Evolutionary conservation across 1,140 invertebrate species (phyloP), one percentile per base, ranked within the genome.

Genomic region (Samia ricini): DNA sequence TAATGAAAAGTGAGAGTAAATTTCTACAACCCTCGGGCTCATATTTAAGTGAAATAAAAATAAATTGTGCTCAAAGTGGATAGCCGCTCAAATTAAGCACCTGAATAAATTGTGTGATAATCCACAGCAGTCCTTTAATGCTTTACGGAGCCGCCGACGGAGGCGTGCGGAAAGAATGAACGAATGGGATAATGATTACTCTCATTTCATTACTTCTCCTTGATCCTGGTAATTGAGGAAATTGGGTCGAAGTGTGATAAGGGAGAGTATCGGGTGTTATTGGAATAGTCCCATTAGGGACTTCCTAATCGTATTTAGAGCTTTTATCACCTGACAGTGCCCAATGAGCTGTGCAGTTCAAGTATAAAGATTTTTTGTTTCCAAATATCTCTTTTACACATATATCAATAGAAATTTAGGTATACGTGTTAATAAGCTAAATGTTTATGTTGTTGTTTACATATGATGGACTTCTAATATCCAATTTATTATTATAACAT

Each of bases 31-130:
- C 72, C 74, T 64, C 66, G 71, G 67, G 64, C 61, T 66, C 71
- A 64, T 66, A 71, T 72, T 83, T 80, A 84, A 86, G 81, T 83
- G 81, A 85, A 89, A 87, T 88, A 87, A 87, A 85, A 85, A 86
- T 81, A 85, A 88, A 88, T 85, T 84, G 77, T 74, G 73, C 79
- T 68, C 76, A 75, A 84, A 87, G 78, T 82, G 83, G 71, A 85
- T 83, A 76, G 83, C 77, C 76, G 77, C 83, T 87, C 79, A 85
- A 88, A 88, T 89, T 87, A 89, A 88, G 85, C 85, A 88, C 84
- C 87, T 88, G 87, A 88, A 89, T 89, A 89, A 89, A 89, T 89
- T 89, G 83, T 83, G 83, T 82, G 85, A 88, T 89, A 89, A 89
- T 89, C 85, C 83, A 66, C 63, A 83, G 81, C 74, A 81, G 83